These are phyloP conservation scores for Aporrectodea caliginosa DNA, from an alignment of 1,140 invertebrate genomes.

Conservation along the genomic window DNA sequence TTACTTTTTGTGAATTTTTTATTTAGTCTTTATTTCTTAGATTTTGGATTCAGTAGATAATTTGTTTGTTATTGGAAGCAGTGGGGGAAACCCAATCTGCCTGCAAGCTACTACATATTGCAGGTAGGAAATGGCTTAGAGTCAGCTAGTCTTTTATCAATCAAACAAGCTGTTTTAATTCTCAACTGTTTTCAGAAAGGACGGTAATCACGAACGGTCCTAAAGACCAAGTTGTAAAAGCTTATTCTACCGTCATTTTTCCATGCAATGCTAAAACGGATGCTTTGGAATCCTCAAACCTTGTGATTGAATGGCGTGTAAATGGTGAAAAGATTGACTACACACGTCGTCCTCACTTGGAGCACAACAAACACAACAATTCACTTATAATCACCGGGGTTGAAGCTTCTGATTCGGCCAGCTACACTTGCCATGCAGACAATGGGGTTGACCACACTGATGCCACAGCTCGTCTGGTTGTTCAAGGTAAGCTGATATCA, in stretches of 20 bases:
- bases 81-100: no score
- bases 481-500: no score
- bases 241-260: slow-evolving; percentile 26
- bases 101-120: no score
- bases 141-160: no score
- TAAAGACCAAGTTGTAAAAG: slow-evolving; percentile 20
- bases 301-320: slow-evolving; percentile 82
- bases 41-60: no score
- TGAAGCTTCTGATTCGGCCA: slow-evolving; percentile 85
- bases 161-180: no score
- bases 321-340: slow-evolving; percentile 82
- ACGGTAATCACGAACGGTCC: slow-evolving; percentile 13
- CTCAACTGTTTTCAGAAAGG: slow-evolving; percentile 9
- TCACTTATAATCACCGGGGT: slow-evolving; percentile 91
- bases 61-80: no score
- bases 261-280: slow-evolving; percentile 37
- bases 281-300: slow-evolving; percentile 30
- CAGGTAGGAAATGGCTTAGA: no score
- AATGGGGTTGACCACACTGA: slow-evolving; percentile 80
- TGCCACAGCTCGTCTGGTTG: slow-evolving; percentile 80
- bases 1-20: no score
- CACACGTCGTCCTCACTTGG: slow-evolving; percentile 68
- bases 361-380: slow-evolving; percentile 65
- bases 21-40: no score
- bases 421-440: slow-evolving; percentile 87